phyloP scores from a whole-genome alignment of 2,797 vertebrate species.

The Pogoniulus pusillus region DNA sequence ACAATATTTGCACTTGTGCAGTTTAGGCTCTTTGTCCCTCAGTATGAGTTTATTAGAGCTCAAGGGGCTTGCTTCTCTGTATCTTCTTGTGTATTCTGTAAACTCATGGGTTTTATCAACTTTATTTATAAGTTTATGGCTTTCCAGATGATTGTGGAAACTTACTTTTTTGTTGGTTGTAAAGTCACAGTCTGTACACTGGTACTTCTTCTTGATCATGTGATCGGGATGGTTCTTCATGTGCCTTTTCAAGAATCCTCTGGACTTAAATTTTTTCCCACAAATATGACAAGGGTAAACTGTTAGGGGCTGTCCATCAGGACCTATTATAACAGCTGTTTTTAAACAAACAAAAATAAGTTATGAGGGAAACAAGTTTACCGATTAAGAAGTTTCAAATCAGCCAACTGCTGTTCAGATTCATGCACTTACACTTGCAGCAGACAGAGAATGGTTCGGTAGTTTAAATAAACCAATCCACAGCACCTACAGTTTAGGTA shows the following conservation, averaged over 20 bases:
- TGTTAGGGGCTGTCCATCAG: constrained; percentile 89
- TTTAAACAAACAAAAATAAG: constrained; percentile 69
- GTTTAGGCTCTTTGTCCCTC: constrained; percentile 93
- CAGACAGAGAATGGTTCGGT: constrained; percentile 29
- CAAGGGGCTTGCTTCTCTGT: constrained; percentile 94
- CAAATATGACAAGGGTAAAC: constrained; percentile 91
- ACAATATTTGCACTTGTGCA: constrained; percentile 90
- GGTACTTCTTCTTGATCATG: constrained; percentile 90
- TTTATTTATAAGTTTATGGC: constrained; percentile 97
- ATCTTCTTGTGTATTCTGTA: constrained; percentile 93
- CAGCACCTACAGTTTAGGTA: constrained; percentile 35
- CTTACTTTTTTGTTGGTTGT: constrained; percentile 92
- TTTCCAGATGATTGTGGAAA: constrained; percentile 94
- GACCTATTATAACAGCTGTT: constrained; percentile 90
- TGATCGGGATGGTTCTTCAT: constrained; percentile 93
- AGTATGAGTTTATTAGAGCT: constrained; percentile 96
- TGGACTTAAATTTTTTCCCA: constrained; percentile 90
- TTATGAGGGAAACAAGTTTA: constrained; percentile 54
- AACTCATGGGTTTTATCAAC: constrained; percentile 92
- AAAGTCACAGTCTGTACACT: constrained; percentile 91
- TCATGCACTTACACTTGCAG: constrained; percentile 65
- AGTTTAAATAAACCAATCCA: constrained; percentile 54
- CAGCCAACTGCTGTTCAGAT: constrained; percentile 47
- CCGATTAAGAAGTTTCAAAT: constrained; percentile 10
- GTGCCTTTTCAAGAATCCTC: constrained; percentile 89